phyloP scores from a whole-genome alignment of 35 echinoderm and acorn worm genomes.

The Heliocidaris tuberculata region DNA sequence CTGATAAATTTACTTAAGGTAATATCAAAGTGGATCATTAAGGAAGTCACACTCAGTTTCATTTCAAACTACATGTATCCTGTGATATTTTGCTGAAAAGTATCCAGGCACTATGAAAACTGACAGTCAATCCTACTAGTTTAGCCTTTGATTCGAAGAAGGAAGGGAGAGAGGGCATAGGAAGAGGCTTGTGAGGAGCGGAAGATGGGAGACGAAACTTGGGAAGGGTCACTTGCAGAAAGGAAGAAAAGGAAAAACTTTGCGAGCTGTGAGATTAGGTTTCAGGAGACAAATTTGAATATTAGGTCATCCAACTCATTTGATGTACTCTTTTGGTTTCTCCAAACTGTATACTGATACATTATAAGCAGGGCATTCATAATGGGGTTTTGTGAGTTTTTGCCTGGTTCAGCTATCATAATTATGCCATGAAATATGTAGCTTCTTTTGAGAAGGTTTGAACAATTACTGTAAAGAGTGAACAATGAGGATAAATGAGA shows the following conservation, averaged over 20 bases:
- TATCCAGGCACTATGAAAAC: not conserved
- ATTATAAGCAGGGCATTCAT: too few relatives aligned
- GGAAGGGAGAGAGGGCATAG: not conserved
- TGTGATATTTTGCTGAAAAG: not conserved
- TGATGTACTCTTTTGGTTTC: not conserved
- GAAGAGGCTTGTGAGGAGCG: not conserved
- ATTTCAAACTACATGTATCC: not conserved
- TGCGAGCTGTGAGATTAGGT: not conserved
- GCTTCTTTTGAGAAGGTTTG: too few relatives aligned
- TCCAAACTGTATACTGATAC: too few relatives aligned
- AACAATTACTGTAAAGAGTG: too few relatives aligned
- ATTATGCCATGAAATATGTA: too few relatives aligned
- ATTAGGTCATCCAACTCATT: slow-evolving; percentile 7
- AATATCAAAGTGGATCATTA: too few relatives aligned
- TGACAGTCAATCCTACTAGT: not conserved
- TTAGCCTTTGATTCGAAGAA: too few relatives aligned
- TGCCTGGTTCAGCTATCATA: too few relatives aligned
- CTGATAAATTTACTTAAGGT: too few relatives aligned
- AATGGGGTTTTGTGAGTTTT: too few relatives aligned
- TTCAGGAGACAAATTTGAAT: not conserved
- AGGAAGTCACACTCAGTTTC: too few relatives aligned
- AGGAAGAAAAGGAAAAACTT: not conserved
- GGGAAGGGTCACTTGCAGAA: slow-evolving; percentile 5
- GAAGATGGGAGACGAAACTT: not conserved
- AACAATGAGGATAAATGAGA: too few relatives aligned